Evolutionary conservation across 2,113 vertebrate genomes (phyloP).

Genomic region (Melanostigma gelatinosum): DNA sequence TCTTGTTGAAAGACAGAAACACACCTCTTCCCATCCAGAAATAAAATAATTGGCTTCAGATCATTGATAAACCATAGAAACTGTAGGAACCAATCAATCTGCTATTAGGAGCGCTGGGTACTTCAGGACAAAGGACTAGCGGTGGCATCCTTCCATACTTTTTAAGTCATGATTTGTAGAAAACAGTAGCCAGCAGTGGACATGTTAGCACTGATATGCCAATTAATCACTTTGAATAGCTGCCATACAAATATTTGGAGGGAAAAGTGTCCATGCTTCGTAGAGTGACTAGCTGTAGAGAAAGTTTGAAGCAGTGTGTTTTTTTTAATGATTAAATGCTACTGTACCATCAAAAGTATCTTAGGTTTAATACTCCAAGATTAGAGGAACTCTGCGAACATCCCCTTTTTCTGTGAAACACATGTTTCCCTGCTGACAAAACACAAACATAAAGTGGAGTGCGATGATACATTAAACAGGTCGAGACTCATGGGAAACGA

Average conservation of each 20-base stretch:
- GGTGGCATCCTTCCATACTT: conserved; percentile 7
- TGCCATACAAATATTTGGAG: not conserved
- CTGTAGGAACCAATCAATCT: conserved; percentile 17
- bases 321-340: not conserved
- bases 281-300: not conserved
- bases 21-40: conserved; percentile 24
- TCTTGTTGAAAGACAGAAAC: conserved; percentile 37
- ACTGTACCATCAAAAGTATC: not conserved
- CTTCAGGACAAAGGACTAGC: conserved; percentile 1
- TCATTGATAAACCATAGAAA: conserved; percentile 26
- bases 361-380: not conserved
- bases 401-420: conserved; percentile 18
- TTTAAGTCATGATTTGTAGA: conserved; percentile 32
- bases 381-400: not conserved
- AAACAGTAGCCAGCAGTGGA: conserved; percentile 12
- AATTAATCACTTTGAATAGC: conserved; percentile 7
- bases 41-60: conserved; percentile 55
- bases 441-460: conserved; percentile 24
- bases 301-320: not conserved
- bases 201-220: not conserved
- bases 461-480: conserved; percentile 17
- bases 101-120: conserved; percentile 15
- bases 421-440: conserved; percentile 27
- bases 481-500: conserved; percentile 37
- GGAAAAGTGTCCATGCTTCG: not conserved